Evolutionary conservation across 1,140 invertebrate species (phyloP), one percentile per base, ranked within the genome.

Genomic region (Neelides sp.): DNA sequence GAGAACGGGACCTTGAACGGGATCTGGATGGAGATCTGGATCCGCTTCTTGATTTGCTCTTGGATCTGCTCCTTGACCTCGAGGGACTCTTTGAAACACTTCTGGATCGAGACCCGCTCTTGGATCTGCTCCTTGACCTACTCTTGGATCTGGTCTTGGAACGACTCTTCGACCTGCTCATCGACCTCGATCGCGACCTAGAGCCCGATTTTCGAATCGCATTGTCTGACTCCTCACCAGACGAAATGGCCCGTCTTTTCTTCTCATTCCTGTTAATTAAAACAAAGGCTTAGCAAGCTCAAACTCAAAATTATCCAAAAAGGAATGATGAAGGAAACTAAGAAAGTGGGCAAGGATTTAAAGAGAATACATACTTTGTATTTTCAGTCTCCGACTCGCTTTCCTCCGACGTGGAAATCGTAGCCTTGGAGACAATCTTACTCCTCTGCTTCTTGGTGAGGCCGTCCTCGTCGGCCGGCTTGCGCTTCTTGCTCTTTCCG

Each of bases 401-500:
- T 3, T 68, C 72, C 63, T 93, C 89, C 61, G 85, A 90, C 0
- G 89, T 92, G 0, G 91, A 95, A 50, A 96, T 94, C 0, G 87
- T 91, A 54, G 86, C 91, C 68, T 95, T 96, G 0, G 91, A 95
- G 0, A 93, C 80, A 62, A 95, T 82, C 64, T 86, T 82, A 17
- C 80, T 74, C 40, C 87, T 82, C 64, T 90, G 85, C 69, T 89
- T 91, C 3, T 79, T 74, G 36, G 79, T 76, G 20, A 86, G 72
- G 13, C 82, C 83, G 57, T 85, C 82, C 27, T 66, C 61, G 54
- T 67, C 61, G 63, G 65, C 58, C 32, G 30, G 72, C 66, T 17
- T 68, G 63, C 54, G 69, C 68, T 52, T 75, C 19, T n/a, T 23
- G 22, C 55, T 26, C 35, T 30, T 34, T 26, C 52, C 13, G 13